Conservation (phyloP, 2,797 vertebrate species). For the Bucorvus abyssinicus region DNA sequence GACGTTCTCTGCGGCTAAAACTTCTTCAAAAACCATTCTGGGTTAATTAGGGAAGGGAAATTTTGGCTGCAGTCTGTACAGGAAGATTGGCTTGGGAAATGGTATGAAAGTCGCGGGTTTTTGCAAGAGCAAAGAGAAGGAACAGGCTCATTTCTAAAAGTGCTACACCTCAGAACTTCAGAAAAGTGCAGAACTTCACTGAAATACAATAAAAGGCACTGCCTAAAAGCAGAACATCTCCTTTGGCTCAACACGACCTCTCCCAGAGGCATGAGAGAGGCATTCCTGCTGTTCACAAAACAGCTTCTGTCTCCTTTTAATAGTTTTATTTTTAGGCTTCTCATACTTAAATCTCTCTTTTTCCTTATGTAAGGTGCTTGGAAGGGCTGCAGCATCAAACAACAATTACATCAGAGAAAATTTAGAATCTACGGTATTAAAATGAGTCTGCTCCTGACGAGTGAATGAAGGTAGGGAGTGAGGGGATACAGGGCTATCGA, state of each 20-base stretch:
- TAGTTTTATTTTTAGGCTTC: conserved; percentile 60
- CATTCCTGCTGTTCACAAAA: conserved; percentile 34
- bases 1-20: conserved; percentile 73
- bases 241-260: conserved; percentile 17
- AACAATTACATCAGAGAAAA: conserved; percentile 67
- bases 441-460: conserved; percentile 44
- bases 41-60: conserved; percentile 75
- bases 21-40: conserved; percentile 66
- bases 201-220: conserved; percentile 39
- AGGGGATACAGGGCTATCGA: not conserved
- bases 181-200: conserved; percentile 57
- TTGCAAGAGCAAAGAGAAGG: conserved; percentile 52
- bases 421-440: conserved; percentile 48
- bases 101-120: not conserved
- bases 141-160: conserved; percentile 45
- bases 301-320: conserved; percentile 49
- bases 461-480: conserved; percentile 36
- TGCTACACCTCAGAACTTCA: conserved; percentile 41
- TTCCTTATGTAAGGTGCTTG: conserved; percentile 48
- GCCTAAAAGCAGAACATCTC: conserved; percentile 62
- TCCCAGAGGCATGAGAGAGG: conserved; percentile 38
- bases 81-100: conserved; percentile 51
- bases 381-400: conserved; percentile 60
- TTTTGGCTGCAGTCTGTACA: conserved; percentile 56
- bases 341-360: conserved; percentile 53